Percentiles rank a stretch among this genome's conserved stretches.
These are phyloP conservation scores for Pseudococcus jackbeardsleyi DNA, from an alignment of 2,888 invertebrate genomes.

Conservation along the genomic window DNA sequence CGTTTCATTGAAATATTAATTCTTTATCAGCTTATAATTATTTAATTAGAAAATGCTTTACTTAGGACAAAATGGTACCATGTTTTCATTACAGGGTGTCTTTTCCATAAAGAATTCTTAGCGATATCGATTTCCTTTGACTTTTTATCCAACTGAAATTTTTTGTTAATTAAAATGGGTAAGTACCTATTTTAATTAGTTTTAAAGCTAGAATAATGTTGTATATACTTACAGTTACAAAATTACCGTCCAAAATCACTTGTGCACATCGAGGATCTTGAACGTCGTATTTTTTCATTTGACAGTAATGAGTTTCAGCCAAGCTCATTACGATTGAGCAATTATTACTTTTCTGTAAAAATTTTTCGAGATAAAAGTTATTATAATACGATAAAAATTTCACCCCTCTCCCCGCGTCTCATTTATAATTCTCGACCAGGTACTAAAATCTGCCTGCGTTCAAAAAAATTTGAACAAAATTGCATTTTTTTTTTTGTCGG, in stretches of 20 bases:
- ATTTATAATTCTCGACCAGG: too few relatives aligned
- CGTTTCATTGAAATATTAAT: background rate
- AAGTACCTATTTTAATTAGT: background rate
- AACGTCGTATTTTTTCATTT: conserved; percentile 76
- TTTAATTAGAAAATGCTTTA: conserved; percentile 25
- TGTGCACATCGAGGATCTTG: conserved; percentile 85
- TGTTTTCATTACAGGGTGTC: conserved; percentile 79
- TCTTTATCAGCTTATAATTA: background rate
- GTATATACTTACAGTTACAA: conserved; percentile 69
- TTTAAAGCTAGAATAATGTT: background rate
- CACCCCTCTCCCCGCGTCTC: too few relatives aligned
- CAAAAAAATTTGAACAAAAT: too few relatives aligned
- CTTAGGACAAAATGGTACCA: conserved; percentile 75
- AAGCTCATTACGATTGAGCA: conserved; percentile 79
- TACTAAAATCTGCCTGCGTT: too few relatives aligned
- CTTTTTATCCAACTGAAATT: conserved; percentile 73
- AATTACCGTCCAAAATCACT: conserved; percentile 78
- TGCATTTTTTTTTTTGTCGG: too few relatives aligned
- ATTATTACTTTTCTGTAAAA: conserved; percentile 74
- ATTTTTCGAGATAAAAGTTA: conserved; percentile 61
- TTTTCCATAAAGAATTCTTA: conserved; percentile 76
- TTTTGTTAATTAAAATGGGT: background rate
- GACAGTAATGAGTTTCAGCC: conserved; percentile 79
- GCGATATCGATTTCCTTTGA: conserved; percentile 74
- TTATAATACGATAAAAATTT: too few relatives aligned